phyloP scores from a whole-genome alignment of 2,113 vertebrate species.

The Dicaeum eximium region DNA sequence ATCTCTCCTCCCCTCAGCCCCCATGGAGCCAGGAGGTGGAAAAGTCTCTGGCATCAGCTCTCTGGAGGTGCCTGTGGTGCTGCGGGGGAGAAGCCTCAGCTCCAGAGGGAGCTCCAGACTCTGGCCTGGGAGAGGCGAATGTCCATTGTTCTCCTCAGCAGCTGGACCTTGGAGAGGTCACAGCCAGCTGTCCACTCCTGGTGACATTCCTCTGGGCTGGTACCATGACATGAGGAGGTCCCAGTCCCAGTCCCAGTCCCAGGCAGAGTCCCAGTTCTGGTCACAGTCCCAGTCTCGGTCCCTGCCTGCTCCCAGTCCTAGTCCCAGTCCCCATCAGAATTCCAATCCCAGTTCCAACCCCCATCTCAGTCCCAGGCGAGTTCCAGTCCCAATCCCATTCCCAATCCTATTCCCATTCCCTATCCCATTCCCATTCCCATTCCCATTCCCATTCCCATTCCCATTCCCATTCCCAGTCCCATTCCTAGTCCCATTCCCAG shows the following conservation, averaged over 20 bases:
- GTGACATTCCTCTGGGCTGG: accelerated
- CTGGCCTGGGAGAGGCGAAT: neutral
- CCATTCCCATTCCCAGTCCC: neutral
- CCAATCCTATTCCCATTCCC: accelerated
- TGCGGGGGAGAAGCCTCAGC: neutral
- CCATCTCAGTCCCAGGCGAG: accelerated
- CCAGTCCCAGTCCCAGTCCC: neutral
- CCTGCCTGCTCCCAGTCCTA: too few relatives aligned
- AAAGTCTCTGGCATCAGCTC: neutral
- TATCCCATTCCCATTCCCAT: too few relatives aligned
- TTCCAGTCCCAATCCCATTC: accelerated
- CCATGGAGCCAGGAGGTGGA: neutral
- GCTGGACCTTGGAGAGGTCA: neutral
- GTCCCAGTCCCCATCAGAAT: accelerated
- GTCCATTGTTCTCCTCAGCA: neutral
- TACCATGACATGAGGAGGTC: accelerated
- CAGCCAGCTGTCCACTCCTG: neutral
- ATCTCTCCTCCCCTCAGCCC: neutral
- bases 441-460: too few relatives aligned
- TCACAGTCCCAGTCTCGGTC: accelerated
- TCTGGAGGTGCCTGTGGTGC: neutral
- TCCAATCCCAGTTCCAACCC: neutral
- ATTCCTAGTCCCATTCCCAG: too few relatives aligned
- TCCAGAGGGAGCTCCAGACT: conserved; percentile 8
- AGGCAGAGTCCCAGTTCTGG: too few relatives aligned